Percentiles rank a stretch among this genome's conserved stretches.
Evolutionary conservation across 92 coral and sea anemone genomes (phyloP).

Genomic region (Epizoanthus rinbou): DNA sequence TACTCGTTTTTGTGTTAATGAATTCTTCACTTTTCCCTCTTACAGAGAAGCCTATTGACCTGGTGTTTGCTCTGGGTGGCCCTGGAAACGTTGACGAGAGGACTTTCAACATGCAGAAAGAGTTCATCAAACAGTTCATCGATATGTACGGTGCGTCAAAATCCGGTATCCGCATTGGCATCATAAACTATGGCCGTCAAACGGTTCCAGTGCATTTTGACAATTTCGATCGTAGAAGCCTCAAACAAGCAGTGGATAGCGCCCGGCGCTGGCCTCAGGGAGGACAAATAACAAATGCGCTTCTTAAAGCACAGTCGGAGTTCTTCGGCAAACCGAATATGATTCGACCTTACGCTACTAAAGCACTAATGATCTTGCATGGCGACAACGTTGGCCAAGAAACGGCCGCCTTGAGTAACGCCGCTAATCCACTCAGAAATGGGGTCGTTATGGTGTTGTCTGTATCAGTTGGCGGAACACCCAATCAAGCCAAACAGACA

Average conservation of each 20-base stretch:
- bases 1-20: neutral
- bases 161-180: conserved; percentile 73
- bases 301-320: conserved; percentile 56
- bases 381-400: conserved; percentile 67
- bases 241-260: conserved; percentile 69
- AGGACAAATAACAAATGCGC: conserved; percentile 72
- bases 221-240: conserved; percentile 65
- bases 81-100: conserved; percentile 65
- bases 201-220: conserved; percentile 66
- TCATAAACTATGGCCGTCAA: conserved; percentile 77
- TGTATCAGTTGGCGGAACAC: conserved; percentile 74
- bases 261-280: conserved; percentile 48
- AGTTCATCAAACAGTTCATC: conserved; percentile 82
- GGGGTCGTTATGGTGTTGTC: conserved; percentile 78
- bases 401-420: conserved; percentile 49
- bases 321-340: conserved; percentile 55
- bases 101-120: conserved; percentile 83
- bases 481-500: conserved; percentile 52
- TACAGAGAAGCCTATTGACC: conserved; percentile 82
- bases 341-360: conserved; percentile 71
- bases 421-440: conserved; percentile 61
- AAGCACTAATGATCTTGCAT: conserved; percentile 76
- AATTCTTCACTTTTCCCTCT: conserved; percentile 5
- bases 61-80: conserved; percentile 89
- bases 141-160: conserved; percentile 75